Percentiles rank a stretch among this genome's conserved stretches.
phyloP scores from a whole-genome alignment of 2,888 invertebrate genomes.

The Heteromyza rotundicornis region DNA sequence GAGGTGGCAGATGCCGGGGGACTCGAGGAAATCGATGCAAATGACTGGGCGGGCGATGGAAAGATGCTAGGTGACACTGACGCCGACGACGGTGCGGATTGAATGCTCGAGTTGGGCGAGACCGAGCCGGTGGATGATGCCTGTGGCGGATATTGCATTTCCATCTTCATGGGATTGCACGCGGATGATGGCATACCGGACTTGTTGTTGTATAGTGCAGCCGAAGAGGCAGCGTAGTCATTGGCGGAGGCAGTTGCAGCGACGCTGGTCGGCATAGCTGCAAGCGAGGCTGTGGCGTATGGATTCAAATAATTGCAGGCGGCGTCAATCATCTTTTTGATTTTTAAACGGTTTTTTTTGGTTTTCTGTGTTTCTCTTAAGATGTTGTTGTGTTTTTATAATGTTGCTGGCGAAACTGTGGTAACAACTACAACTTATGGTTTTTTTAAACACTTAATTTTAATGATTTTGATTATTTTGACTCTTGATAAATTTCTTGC shows the following conservation, averaged over 20 bases:
- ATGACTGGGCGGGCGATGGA: conserved; percentile 58
- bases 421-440: too few relatives aligned
- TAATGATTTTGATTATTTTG: too few relatives aligned
- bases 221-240: conserved; percentile 5
- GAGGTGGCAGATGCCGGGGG: conserved; percentile 45
- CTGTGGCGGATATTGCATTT: conserved; percentile 61
- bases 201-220: conserved; percentile 26
- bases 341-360: conserved; percentile 8
- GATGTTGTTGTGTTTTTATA: too few relatives aligned
- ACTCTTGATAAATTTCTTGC: too few relatives aligned
- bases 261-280: conserved; percentile 6
- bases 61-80: conserved; percentile 61
- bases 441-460: too few relatives aligned
- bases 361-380: too few relatives aligned
- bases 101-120: conserved; percentile 57
- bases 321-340: conserved; percentile 53
- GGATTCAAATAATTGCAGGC: conserved; percentile 58
- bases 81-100: conserved; percentile 58
- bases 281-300: conserved; percentile 37
- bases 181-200: conserved; percentile 20
- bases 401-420: too few relatives aligned
- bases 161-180: conserved; percentile 47
- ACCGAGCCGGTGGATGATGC: conserved; percentile 60
- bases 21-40: conserved; percentile 54
- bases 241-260: conserved; percentile 21